Base-by-base conservation (phyloP, 2,888 invertebrate genomes). In the Hirtodrosophila histrioides region DNA sequence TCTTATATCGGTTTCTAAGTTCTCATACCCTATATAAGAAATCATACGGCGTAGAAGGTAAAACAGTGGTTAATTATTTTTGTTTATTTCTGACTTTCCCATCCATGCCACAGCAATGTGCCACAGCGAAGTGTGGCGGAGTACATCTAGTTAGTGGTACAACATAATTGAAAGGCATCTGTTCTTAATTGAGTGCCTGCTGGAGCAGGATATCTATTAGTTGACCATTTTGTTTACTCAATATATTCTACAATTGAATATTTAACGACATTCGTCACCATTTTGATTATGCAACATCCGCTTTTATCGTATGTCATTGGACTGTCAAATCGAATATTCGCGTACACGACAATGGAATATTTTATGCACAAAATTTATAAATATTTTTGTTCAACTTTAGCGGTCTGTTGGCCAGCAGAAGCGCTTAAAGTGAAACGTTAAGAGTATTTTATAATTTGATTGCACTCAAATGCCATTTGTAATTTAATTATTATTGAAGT, bases 401-500 rank as follows among this genome's bases (percentile, higher is more conserved):
- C 7, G 17, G 17, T 17, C 17, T 17, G 17, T 7, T n/a, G 9
- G 36, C 10, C 9, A 1, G 6, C 9, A 8, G 27, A 36, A 36
- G 24, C 35, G 35, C 50, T 61, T 44, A 35, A 51, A 60, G 60
- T 37, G 39, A 50, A 23, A 6, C 23, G 24, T 17, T 17, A 27
- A 55, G 44, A 41, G 64, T 64, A 39, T 61, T 63, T 60, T 49
- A 61, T 67, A 69, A 75, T 77, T 84, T 69, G 67, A 77, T 84
- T 77, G 55, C 74, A 68, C 61, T 73, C 60, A 70, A 75, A 76
- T 66, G 62, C 44, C 63, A 66, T 67, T 51, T 31, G 71, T 68
- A 80, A 81, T 86, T 86, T 66, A 70, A 86, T 83, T 77, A 69
- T 66, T 63, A 73, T 56, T 61, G 55, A 31, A 46, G 44, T 37